Evolutionary conservation across 2,113 vertebrate species (phyloP).

Genomic region (Micronycteris hirsuta): DNA sequence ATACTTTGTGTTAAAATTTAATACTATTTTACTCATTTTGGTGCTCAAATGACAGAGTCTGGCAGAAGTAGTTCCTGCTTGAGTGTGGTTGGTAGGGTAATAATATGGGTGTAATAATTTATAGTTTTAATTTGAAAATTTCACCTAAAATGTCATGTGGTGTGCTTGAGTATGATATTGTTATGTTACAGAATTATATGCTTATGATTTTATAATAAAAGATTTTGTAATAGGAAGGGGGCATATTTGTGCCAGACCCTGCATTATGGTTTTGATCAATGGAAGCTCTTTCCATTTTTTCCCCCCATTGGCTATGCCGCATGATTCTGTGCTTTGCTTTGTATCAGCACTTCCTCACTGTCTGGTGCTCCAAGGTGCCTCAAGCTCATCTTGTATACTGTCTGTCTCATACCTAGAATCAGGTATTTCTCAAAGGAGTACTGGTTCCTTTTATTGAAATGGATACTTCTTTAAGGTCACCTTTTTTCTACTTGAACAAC

Average conservation of each 20-base stretch:
- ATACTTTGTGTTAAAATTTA: background rate
- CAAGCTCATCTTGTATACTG: background rate
- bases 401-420: background rate
- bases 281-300: background rate
- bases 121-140: too few relatives aligned
- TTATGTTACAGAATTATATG: too few relatives aligned
- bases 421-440: background rate
- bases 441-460: background rate
- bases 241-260: too few relatives aligned
- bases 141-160: too few relatives aligned
- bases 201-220: too few relatives aligned
- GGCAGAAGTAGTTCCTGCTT: too few relatives aligned
- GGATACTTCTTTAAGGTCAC: background rate
- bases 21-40: background rate
- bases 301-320: background rate
- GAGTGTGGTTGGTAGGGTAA: too few relatives aligned
- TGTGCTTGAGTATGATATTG: too few relatives aligned
- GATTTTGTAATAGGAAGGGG: too few relatives aligned
- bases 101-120: too few relatives aligned
- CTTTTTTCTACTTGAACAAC: background rate
- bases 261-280: background rate
- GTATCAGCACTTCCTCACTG: background rate
- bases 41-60: background rate
- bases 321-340: background rate
- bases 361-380: background rate